Evolutionary conservation across 2,113 vertebrate species (phyloP), one percentile per base, ranked within the genome.

Genomic region (Pseudorhombus dupliciocellatus): DNA sequence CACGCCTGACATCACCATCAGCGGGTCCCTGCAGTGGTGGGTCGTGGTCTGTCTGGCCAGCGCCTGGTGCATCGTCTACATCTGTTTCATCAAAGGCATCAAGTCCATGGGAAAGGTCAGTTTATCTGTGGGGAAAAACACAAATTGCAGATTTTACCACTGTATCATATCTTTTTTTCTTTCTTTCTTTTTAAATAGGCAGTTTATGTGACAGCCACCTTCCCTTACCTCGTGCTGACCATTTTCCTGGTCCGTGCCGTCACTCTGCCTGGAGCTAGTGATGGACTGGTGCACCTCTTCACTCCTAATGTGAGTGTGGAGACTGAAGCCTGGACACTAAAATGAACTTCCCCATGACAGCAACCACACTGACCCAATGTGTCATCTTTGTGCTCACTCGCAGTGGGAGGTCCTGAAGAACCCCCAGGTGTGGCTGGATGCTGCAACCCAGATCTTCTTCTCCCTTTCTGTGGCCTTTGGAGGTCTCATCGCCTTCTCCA

Each of bases 391-490:
- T 77, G 73, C 51, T 84, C 5, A 0, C 34, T 50, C 73, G n/a
- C 88, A 99, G 97, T 87, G 97, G 90, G 78, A 86, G 5, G 83
- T 81, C 24, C 90, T 99, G 66, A 91, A 69, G 87, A 92, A 92
- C 15, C 96, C 97, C 11, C 92, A 85, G 15, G 95, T 97, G 50
- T 98, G 97, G 97, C 90, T 98, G 66, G 97, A 97, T 0, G 96
- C 96, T 11, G 93, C 96, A 55, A 97, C 96, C 0, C 97, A 99
- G 91, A 96, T 98, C 60, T 97, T 98, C 92, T 97, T 96, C 87
- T 97, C 96, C 7, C 92, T 98, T 31, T 97, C 96, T 30, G 75
- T 99, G 93, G 96, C 92, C 59, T 95, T 95, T 4, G 97, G 97
- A 57, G 96, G 97, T 50, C 94, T 97, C 55, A 96, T 98, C 24